phyloP scores from a whole-genome alignment of 23 tunicate genomes.

The Trididemnum clinides region DNA sequence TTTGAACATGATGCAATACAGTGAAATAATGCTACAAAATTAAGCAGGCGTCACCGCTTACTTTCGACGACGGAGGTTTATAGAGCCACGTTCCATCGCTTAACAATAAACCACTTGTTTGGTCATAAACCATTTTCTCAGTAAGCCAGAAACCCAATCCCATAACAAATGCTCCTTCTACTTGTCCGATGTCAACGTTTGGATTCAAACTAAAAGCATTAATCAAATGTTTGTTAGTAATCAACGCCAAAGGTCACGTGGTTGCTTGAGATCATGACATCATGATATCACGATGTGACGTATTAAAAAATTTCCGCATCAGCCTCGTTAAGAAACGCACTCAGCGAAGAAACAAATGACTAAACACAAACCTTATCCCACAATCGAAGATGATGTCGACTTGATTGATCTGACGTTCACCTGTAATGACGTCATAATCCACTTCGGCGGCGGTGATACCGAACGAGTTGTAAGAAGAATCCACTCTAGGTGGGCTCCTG shows the following conservation, averaged over 20 bases:
- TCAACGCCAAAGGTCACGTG: no score
- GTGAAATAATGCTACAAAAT: no score
- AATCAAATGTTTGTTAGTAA: no score
- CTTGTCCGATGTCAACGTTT: constrained; percentile 73
- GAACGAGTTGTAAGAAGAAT: constrained; percentile 29
- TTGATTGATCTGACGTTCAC: constrained; percentile 43
- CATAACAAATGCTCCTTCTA: constrained; percentile 81
- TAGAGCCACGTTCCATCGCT: constrained; percentile 70
- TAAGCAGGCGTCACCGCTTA: no score
- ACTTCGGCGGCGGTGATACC: constrained; percentile 79
- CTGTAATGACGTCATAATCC: constrained; percentile 79
- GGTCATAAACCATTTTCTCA: constrained; percentile 42
- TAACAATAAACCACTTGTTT: constrained; percentile 45
- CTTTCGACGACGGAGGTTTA: constrained; percentile 73
- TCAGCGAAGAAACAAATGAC: neutral
- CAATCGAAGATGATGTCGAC: constrained; percentile 75
- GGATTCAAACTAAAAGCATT: constrained; percentile 68
- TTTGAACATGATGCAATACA: no score
- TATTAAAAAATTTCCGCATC: no score
- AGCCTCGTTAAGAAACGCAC: neutral
- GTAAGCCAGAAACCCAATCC: constrained; percentile 66
- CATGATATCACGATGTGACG: neutral
- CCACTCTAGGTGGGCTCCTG: constrained; percentile 5
- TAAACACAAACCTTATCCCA: constrained; percentile 57
- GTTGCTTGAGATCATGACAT: neutral